Percentiles rank a stretch among this genome's conserved stretches.
Evolutionary conservation across 2,113 vertebrate species (phyloP).

Genomic region (Etheostoma cragini): DNA sequence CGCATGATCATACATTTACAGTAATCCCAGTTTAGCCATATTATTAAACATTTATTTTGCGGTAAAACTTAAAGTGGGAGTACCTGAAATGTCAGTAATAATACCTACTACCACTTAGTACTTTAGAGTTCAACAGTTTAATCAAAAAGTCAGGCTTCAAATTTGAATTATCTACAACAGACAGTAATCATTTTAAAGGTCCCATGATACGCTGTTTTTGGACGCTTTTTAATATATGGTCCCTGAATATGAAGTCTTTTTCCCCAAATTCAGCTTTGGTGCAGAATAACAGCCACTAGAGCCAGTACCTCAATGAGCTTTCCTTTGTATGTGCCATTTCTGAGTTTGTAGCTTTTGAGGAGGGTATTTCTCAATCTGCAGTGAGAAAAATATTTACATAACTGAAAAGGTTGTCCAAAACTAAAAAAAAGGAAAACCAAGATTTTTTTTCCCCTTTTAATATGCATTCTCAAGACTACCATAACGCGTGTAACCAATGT

Average conservation of each 20-base stretch:
- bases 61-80: not conserved
- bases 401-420: not conserved
- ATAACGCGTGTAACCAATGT: not conserved
- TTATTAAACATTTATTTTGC: not conserved
- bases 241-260: too few relatives aligned
- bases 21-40: not conserved
- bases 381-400: not conserved
- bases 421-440: not conserved
- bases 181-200: not conserved
- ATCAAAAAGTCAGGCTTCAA: not conserved
- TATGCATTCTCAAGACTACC: not conserved
- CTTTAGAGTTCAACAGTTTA: not conserved
- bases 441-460: not conserved
- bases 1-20: not conserved
- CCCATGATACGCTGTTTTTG: too few relatives aligned
- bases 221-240: too few relatives aligned
- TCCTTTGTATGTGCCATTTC: too few relatives aligned
- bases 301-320: too few relatives aligned
- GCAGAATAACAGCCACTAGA: too few relatives aligned
- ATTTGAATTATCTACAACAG: not conserved
- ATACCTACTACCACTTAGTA: not conserved
- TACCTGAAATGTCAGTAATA: not conserved
- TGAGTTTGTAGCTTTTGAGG: too few relatives aligned
- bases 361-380: not conserved
- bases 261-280: too few relatives aligned